A percentile compares a stretch with the other conserved stretches of the same genome.
These are phyloP conservation scores for Ichneumon xanthorius DNA, from an alignment of 2,888 invertebrate genomes.

Conservation along the genomic window DNA sequence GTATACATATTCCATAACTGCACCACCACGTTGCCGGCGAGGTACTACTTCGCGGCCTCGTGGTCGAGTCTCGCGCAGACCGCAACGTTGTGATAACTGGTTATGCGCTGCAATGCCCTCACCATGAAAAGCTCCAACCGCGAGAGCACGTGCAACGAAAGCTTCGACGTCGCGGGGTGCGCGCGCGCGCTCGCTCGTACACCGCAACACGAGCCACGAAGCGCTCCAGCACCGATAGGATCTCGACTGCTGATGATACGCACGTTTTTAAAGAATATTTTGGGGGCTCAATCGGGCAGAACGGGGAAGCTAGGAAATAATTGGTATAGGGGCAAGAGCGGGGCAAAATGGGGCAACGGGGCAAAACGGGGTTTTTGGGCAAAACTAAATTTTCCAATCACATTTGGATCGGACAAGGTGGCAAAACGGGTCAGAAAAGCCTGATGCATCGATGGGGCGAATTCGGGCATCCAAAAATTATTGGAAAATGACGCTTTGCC, in stretches of 20 bases:
- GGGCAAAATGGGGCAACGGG: no score
- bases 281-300: no score
- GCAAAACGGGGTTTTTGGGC: no score
- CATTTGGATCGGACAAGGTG: no score
- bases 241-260: background rate
- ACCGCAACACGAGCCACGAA: conserved; percentile 7
- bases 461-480: no score
- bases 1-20: conserved; percentile 19
- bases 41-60: conserved; percentile 55
- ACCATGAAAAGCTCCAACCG: background rate
- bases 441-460: no score
- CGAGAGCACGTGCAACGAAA: conserved; percentile 43
- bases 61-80: conserved; percentile 59
- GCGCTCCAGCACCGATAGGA: background rate
- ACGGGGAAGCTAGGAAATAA: no score
- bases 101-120: conserved; percentile 48
- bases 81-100: conserved; percentile 68
- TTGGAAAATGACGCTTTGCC: no score
- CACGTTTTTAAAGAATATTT: background rate
- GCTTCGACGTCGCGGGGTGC: conserved; percentile 23
- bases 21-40: conserved; percentile 29
- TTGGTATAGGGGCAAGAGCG: no score
- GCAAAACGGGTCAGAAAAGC: no score
- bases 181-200: background rate
- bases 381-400: no score